Evolutionary conservation across 1,140 invertebrate genomes (phyloP).

Genomic region (Steinernema feltiae): DNA sequence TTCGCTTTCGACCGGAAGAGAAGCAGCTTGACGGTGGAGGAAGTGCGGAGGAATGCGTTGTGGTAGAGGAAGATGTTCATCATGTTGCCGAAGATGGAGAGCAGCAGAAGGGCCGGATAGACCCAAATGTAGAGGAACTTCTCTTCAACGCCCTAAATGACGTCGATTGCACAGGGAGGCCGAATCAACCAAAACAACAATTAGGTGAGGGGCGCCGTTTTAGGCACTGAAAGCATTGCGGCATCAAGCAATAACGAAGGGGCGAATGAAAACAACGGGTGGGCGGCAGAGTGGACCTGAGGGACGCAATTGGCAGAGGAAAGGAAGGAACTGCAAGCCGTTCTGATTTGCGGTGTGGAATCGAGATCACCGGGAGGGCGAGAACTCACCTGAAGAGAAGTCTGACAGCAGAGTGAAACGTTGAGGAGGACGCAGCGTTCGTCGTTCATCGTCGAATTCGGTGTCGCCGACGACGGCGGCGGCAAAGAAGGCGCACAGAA

Average conservation of each 20-base stretch:
- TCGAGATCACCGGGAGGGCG: too few relatives aligned
- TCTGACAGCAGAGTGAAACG: not conserved
- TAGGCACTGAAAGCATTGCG: too few relatives aligned
- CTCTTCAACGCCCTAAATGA: not conserved
- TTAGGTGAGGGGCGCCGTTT: too few relatives aligned
- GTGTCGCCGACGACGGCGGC: not conserved
- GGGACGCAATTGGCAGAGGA: too few relatives aligned
- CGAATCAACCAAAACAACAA: not conserved
- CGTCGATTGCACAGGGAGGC: not conserved
- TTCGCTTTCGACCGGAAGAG: constrained; percentile 6
- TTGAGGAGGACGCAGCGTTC: not conserved
- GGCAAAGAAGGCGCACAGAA: too few relatives aligned
- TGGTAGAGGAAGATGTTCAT: not conserved
- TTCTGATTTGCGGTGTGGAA: too few relatives aligned
- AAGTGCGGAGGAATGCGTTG: not conserved
- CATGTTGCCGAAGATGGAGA: constrained; percentile 3
- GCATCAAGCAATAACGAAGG: too few relatives aligned
- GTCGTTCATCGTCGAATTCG: not conserved
- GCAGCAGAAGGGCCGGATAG: not conserved
- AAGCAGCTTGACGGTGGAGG: not conserved
- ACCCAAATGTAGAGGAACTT: not conserved
- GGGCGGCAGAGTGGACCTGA: too few relatives aligned
- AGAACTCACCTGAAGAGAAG: not conserved
- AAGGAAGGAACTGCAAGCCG: too few relatives aligned
- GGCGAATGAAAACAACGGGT: too few relatives aligned